Evolutionary conservation across 2,888 invertebrate genomes (phyloP).

Genomic region (Laothoe populi): DNA sequence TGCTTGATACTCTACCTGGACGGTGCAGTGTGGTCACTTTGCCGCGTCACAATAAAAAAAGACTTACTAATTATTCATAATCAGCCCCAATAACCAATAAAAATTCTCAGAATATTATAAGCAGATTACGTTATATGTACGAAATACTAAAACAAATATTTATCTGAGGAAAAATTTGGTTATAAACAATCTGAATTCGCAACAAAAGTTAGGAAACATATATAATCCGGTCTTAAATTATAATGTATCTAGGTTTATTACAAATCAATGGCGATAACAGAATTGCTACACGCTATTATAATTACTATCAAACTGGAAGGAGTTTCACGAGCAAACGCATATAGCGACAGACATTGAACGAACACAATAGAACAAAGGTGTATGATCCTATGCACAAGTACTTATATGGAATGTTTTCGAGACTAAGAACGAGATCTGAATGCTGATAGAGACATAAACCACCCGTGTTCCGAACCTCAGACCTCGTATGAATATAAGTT

Average conservation of each 20-base stretch:
- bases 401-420: slow-evolving; percentile 67
- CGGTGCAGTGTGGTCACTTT: no score
- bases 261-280: background rate
- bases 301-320: background rate
- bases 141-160: background rate
- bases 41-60: no score
- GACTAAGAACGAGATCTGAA: slow-evolving; percentile 49
- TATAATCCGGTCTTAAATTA: background rate
- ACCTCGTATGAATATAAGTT: slow-evolving; percentile 47
- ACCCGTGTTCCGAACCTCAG: slow-evolving; percentile 38
- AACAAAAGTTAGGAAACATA: background rate
- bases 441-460: slow-evolving; percentile 50
- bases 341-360: slow-evolving; percentile 22
- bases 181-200: background rate
- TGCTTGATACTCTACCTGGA: no score
- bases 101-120: background rate
- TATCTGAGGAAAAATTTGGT: background rate
- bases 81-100: background rate
- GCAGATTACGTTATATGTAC: background rate
- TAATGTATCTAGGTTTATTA: slow-evolving; percentile 2
- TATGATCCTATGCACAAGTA: slow-evolving; percentile 47
- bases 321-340: background rate
- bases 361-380: slow-evolving; percentile 49
- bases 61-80: no score
- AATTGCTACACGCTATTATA: background rate